Evolutionary conservation across 1,140 invertebrate genomes (phyloP), one percentile per base, ranked within the genome.

Genomic region (Holcopasites calliopsidis): DNA sequence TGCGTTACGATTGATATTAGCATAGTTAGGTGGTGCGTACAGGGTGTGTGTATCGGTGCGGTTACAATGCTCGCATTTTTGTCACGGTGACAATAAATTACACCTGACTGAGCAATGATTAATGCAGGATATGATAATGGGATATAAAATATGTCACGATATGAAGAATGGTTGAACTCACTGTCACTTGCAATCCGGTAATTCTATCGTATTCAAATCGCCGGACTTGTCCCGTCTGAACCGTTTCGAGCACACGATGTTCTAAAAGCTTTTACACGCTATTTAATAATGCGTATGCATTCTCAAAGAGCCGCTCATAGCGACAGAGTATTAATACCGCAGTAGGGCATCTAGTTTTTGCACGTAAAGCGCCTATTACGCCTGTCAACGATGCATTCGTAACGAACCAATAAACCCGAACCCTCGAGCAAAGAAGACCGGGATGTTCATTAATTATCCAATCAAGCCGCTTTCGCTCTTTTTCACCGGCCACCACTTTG

Each of bases 131-230:
- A 40, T 50, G 69, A 71, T 71, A 50, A 60, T 60, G 26, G 44
- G 44, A 62, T 62, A 21, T 50, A 71, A 71, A 71, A 62, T 62
- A 62, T 44, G 42, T 40, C 69, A 18, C 31, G 57, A 71, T 44
- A 50, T 62, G 69, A 71, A 62, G 57, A 71, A 71, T 62, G 69
- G 57, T 71, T 61, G 61, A 71, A 71, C 62, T 61, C 57, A 28
- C 7, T 35, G 44, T 71, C 44, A 61, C 33, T 38, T 50, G 40
- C 26, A 10, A 10, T 4, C 44, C 18, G 44, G n/a, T 62, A n/a
- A n/a, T 23, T 21, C 33, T 62, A 40, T 71, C 40, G 26, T 16
- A 62, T 50, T 62, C 57, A 61, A 61, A 62, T 50, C 42, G 49
- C 16, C 6, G 42, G 54, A 26, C 62, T 50, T 61, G 28, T 61